These are phyloP conservation scores for Lobophora halterata DNA, from an alignment of 2,888 invertebrate species.

Conservation along the genomic window DNA sequence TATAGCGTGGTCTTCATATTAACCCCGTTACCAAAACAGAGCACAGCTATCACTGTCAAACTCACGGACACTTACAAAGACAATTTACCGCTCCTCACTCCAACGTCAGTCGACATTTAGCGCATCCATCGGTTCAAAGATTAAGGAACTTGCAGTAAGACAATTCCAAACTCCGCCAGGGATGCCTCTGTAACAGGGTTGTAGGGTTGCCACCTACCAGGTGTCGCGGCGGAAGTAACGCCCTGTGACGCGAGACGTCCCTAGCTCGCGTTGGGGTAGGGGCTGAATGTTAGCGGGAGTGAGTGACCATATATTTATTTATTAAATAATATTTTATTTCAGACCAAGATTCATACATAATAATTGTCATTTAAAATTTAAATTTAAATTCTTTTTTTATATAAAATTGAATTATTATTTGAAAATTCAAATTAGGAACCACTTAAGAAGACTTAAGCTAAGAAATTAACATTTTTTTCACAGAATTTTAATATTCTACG, in stretches of 20 bases:
- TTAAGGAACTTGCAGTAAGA: slow-evolving; percentile 32
- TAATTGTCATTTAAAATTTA: no score
- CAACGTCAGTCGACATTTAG: slow-evolving; percentile 27
- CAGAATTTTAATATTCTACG: no score
- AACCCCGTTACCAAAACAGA: no score
- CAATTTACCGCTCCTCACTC: slow-evolving; percentile 7
- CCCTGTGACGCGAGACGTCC: slow-evolving; percentile 52
- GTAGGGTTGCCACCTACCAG: slow-evolving; percentile 26
- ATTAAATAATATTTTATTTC: no score
- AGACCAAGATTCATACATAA: no score
- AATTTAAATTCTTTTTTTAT: no score
- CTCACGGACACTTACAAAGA: slow-evolving; percentile 1
- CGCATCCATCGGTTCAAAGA: slow-evolving; percentile 30
- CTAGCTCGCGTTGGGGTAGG: slow-evolving; percentile 41
- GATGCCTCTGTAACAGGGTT: slow-evolving; percentile 16
- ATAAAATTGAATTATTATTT: no score
- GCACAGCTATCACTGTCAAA: no score
- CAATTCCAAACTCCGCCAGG: slow-evolving; percentile 24
- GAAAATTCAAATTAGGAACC: no score
- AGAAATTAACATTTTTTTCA: no score
- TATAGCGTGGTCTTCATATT: no score
- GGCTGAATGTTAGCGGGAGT: slow-evolving; percentile 19
- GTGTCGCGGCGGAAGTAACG: slow-evolving; percentile 47
- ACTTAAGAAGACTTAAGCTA: no score
- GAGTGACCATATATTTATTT: background rate